A percentile compares a stretch with the other conserved stretches of the same genome.
These are phyloP conservation scores for Zaprionus africanus DNA, from an alignment of 1,140 invertebrate species.

Conservation along the genomic window DNA sequence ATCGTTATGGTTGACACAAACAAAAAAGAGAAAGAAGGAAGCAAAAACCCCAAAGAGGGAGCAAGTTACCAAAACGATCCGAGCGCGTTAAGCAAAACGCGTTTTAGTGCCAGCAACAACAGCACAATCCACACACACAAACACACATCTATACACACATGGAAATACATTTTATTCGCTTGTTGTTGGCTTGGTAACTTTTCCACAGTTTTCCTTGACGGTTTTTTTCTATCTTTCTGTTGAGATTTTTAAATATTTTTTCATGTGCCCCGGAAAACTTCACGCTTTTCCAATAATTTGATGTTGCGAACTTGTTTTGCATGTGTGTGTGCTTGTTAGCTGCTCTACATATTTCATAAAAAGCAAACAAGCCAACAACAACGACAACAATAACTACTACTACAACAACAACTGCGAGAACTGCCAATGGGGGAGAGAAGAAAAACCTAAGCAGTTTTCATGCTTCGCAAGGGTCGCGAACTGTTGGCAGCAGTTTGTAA, in stretches of 20 bases:
- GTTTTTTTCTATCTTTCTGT: slow-evolving; percentile 41
- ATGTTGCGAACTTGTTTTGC: slow-evolving; percentile 81
- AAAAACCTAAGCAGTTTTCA: slow-evolving; percentile 71
- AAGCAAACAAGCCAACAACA: slow-evolving; percentile 55
- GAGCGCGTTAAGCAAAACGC: slow-evolving; percentile 76
- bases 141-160: slow-evolving; percentile 27
- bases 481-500: slow-evolving; percentile 76
- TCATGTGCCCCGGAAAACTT: slow-evolving; percentile 65
- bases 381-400: slow-evolving; percentile 46
- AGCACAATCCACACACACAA: slow-evolving; percentile 8
- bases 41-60: slow-evolving; percentile 19
- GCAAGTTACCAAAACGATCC: slow-evolving; percentile 55
- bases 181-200: slow-evolving; percentile 76
- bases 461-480: slow-evolving; percentile 59
- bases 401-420: slow-evolving; percentile 11
- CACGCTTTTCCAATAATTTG: slow-evolving; percentile 79
- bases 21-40: slow-evolving; percentile 52
- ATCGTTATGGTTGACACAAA: slow-evolving; percentile 76
- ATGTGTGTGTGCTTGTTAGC: slow-evolving; percentile 61
- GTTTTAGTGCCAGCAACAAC: slow-evolving; percentile 61
- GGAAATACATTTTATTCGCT: slow-evolving; percentile 74
- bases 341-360: slow-evolving; percentile 75
- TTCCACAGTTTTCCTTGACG: slow-evolving; percentile 52
- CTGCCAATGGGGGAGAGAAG: slow-evolving; percentile 17
- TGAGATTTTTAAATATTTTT: slow-evolving; percentile 64